Base-by-base conservation (phyloP, 2,113 vertebrate species). In the Microcebus lehilahytsara region DNA sequence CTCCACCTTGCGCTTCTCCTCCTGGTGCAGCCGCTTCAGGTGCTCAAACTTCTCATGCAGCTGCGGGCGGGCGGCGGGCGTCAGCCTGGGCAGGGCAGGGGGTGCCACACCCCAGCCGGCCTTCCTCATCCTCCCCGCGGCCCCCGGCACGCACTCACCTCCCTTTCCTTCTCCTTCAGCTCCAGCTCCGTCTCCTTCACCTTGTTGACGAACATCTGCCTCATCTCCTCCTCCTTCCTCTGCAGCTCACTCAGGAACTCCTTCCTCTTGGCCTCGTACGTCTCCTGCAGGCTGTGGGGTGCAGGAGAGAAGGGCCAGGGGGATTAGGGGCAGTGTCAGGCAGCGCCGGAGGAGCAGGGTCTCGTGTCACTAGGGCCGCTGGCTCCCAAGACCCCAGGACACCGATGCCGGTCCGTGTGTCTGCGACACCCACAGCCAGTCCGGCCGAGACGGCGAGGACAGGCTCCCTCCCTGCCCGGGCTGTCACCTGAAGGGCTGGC, bases 171-270 rank as follows among this genome's bases (percentile, higher is more conserved):
- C 96, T 99, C 99, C 97, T 99, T 99, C 96, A 99, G 98, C 96
- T 99, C 99, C 11, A 99, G 98, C 97, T 99, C 99, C 0, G 99
- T 99, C 98, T 99, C 99, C 98, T 99, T 99, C 89, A 99, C 99
- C 99, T 99, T 99, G 98, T 99, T 99, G 93, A 99, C 99, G 96
- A 99, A 99, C 99, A 99, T 99, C 98, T 99, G 99, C 79, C 99
- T 99, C 99, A 99, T 99, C 98, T 99, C 99, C 96, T 99, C 99
- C 98, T 99, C 99, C 97, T 99, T 99, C 93, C 97, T 99, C 98
- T 99, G 99, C 97, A 99, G 98, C 96, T 99, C 99, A 0, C 99
- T 98, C 85, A 99, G 98, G 98, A 99, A 99, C 98, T 99, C 99
- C 97, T 99, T 99, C 98, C 99, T 99, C 98, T 99, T 99, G 97